These are phyloP conservation scores for Cinara cedri DNA, from an alignment of 2,888 invertebrate species.

Conservation along the genomic window DNA sequence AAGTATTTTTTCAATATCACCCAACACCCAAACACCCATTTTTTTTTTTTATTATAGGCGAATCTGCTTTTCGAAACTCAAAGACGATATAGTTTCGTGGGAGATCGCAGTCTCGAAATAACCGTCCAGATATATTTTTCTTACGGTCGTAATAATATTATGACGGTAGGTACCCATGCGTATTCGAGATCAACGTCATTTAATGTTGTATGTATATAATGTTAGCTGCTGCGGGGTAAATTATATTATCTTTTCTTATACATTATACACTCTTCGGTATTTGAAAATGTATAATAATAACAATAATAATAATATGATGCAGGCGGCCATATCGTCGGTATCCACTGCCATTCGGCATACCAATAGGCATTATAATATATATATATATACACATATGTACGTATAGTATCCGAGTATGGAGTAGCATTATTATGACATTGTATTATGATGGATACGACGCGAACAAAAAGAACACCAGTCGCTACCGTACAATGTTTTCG, in stretches of 20 bases:
- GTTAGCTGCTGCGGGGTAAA: background rate
- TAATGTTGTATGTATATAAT: background rate
- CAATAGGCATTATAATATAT: background rate
- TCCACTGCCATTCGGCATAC: background rate
- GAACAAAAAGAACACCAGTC: conserved; percentile 21
- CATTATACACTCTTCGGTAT: background rate
- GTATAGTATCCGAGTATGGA: no score
- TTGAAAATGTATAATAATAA: background rate
- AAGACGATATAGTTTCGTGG: no score
- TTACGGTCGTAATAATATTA: background rate
- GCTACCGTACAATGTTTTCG: background rate
- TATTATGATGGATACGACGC: background rate
- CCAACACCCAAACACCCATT: no score
- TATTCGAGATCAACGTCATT: background rate
- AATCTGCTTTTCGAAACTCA: no score
- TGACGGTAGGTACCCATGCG: no score
- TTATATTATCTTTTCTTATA: conserved; percentile 15
- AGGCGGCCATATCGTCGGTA: no score
- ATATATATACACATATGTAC: background rate
- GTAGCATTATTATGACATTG: no score
- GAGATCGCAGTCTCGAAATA: no score
- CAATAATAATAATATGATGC: background rate
- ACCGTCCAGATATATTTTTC: background rate
- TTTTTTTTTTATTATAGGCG: no score
- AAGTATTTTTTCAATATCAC: no score